Percentiles rank a stretch among this genome's conserved stretches.
These are phyloP conservation scores for Pteromalus puparum DNA, from an alignment of 1,140 invertebrate species.

Conservation along the genomic window DNA sequence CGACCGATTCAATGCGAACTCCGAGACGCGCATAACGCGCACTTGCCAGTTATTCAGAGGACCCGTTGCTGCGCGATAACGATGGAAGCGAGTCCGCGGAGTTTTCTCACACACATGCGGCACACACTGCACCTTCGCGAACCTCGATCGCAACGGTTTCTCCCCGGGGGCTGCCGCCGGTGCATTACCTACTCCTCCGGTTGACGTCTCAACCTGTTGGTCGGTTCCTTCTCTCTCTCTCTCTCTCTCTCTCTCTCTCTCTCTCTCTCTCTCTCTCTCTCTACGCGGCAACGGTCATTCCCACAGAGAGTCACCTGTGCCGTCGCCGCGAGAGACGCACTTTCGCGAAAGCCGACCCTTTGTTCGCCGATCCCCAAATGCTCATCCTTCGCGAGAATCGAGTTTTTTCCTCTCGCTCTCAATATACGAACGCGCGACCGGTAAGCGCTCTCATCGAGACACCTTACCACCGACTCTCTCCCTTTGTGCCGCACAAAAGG, in stretches of 20 bases:
- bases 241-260: neutral
- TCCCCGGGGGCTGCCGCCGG: neutral
- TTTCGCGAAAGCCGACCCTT: constrained; percentile 57
- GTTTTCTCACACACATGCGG: constrained; percentile 34
- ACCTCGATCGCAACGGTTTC: constrained; percentile 47
- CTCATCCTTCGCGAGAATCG: constrained; percentile 49
- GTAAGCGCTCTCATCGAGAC: constrained; percentile 39
- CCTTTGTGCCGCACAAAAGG: neutral
- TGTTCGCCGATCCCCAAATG: constrained; percentile 66
- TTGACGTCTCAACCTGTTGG: constrained; percentile 65
- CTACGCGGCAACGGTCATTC: constrained; percentile 72
- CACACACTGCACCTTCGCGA: neutral
- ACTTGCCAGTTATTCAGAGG: constrained; percentile 28
- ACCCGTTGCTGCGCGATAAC: constrained; percentile 35
- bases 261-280: neutral
- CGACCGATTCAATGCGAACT: neutral
- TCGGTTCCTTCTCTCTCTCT: neutral
- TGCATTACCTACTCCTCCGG: neutral
- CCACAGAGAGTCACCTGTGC: constrained; percentile 72
- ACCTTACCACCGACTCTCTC: constrained; percentile 14
- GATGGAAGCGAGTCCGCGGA: constrained; percentile 26
- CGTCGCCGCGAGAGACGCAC: constrained; percentile 59
- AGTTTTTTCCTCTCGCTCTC: constrained; percentile 41
- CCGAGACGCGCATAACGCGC: neutral
- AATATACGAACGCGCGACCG: too few species aligned